Conservation (phyloP, 2,888 invertebrate genomes). For the Cephus pygmeus region DNA sequence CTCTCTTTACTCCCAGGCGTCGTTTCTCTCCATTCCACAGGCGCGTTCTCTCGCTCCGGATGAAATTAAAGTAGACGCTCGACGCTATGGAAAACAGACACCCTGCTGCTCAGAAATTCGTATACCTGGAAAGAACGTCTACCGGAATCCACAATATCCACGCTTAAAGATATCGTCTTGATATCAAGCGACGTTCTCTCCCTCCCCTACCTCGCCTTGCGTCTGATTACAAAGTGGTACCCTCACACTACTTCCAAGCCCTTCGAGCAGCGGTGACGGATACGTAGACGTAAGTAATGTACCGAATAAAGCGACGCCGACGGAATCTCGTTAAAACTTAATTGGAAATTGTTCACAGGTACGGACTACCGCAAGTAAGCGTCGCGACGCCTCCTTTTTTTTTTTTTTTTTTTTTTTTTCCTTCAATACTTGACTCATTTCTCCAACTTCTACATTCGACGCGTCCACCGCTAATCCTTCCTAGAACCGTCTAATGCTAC, state of each 20-base stretch:
- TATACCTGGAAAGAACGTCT: neutral
- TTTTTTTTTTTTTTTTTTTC: too few relatives aligned
- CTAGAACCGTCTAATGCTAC: too few relatives aligned
- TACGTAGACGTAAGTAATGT: neutral
- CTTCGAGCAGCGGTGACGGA: neutral
- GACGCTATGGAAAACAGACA: constrained; percentile 1
- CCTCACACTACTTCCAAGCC: neutral
- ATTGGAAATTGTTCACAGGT: neutral
- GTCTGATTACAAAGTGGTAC: neutral
- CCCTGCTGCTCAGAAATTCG: neutral
- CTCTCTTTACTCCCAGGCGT: neutral
- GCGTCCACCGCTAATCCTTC: neutral
- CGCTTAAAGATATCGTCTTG: neutral
- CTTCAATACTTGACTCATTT: neutral
- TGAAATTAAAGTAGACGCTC: neutral
- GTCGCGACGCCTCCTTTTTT: neutral
- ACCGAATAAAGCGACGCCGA: neutral
- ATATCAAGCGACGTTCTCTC: constrained; percentile 2
- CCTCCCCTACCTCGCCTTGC: neutral
- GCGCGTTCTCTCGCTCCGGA: neutral
- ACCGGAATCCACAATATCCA: neutral
- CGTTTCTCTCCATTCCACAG: neutral
- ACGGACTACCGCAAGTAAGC: neutral
- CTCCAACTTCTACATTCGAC: neutral
- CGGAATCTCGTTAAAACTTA: neutral